Conservation (phyloP, 2,113 vertebrate species). For the Lophura nycthemera region DNA sequence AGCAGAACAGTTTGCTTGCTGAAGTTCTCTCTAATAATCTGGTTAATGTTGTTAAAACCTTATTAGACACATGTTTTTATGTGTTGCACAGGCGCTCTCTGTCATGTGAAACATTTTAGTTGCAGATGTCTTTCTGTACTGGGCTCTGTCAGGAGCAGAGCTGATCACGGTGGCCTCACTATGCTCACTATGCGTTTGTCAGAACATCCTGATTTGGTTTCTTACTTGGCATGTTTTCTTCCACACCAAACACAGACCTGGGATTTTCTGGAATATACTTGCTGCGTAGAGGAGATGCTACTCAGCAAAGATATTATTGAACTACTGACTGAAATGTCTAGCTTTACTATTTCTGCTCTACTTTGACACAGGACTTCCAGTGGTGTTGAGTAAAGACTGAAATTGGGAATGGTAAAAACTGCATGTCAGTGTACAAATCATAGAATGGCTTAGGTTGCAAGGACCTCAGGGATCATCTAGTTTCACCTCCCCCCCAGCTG, state of each 20-base stretch:
- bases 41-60: not conserved
- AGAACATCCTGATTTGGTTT: not conserved
- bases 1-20: not conserved
- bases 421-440: not conserved
- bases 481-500: no score
- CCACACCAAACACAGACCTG: not conserved
- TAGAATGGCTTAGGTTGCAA: no score
- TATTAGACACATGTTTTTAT: no score
- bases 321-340: not conserved
- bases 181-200: not conserved
- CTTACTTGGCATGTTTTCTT: not conserved
- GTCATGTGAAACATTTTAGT: not conserved
- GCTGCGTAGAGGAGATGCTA: not conserved
- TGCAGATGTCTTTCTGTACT: not conserved
- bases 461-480: no score
- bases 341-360: not conserved
- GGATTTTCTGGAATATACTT: not conserved
- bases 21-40: not conserved
- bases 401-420: not conserved
- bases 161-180: not conserved
- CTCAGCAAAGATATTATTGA: not conserved
- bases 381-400: not conserved
- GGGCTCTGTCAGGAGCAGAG: not conserved
- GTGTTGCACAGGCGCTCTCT: not conserved
- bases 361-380: rapidly evolving